Base-by-base conservation (phyloP, 2,888 invertebrate species). In the Tenthredo amoena region DNA sequence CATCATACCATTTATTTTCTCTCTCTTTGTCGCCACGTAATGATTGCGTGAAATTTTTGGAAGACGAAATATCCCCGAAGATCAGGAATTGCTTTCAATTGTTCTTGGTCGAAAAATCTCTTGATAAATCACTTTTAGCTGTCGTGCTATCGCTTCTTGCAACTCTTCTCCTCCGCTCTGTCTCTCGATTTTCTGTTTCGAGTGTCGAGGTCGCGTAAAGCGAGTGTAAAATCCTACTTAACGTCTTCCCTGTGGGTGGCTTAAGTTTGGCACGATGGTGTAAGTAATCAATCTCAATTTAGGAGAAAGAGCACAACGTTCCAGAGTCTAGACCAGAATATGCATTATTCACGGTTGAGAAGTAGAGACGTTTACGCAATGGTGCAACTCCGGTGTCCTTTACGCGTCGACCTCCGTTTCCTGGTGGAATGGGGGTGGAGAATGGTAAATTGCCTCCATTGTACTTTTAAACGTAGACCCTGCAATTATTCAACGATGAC, bases 401-500 rank as follows among this genome's bases (percentile, higher is more conserved):
- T 58, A 81, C 81, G 40, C 62, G 81, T 81, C 81, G 62, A 81
- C 81, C 62, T 81, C 40, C 40, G 62, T 50, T 81, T 81, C 62
- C 40, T 77, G 50, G n/a, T 5, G 26, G 55, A 50, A n/a, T 40
- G 34, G n/a, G 34, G 55, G 62, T 34, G 26, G 40, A 40, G 62
- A 21, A 81, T 81, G 62, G 40, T 81, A 62, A 62, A 81, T 81
- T 81, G 58, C 81, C 81, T 58, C 81, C 62, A 81, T 81, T 81
- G 81, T 81, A 91, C 90, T 91, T 91, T 91, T 91, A 91, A 91
- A 90, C 89, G 89, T 85, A 88, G 86, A 88, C 87, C 88, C 89
- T 88, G 87, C 89, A 90, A 91, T 92, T 92, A 92, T 91, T 91
- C 91, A 90, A 87, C 89, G 89, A 91, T 91, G 91, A 91, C 90